These are phyloP conservation scores for Orchestes rusci DNA, from an alignment of 2,888 invertebrate species.

Conservation along the genomic window DNA sequence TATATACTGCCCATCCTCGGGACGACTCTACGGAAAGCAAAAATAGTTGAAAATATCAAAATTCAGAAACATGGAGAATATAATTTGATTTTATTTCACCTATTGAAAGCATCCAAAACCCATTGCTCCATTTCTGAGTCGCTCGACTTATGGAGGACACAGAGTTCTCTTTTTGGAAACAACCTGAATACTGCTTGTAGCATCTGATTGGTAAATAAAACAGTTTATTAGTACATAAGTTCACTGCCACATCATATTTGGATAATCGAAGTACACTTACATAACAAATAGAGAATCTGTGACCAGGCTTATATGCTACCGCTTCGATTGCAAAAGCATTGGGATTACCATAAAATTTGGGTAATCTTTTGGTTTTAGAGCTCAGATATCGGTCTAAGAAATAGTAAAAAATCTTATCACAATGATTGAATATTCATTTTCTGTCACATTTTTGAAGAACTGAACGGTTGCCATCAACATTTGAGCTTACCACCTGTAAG, in stretches of 20 bases:
- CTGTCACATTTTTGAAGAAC: no score
- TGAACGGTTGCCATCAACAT: no score
- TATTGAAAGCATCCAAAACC: slow-evolving; percentile 14
- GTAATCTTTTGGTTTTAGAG: slow-evolving; percentile 12
- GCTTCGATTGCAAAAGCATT: slow-evolving; percentile 60
- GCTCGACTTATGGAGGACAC: slow-evolving; percentile 51
- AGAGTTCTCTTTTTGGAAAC: slow-evolving; percentile 59
- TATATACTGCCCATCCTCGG: slow-evolving; percentile 39
- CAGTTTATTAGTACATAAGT: neutral
- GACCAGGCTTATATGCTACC: slow-evolving; percentile 49
- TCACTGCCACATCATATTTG: no score
- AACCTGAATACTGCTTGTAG: slow-evolving; percentile 60
- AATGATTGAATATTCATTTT: no score
- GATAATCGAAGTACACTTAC: neutral
- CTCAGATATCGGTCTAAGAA: no score
- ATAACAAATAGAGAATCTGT: slow-evolving; percentile 47
- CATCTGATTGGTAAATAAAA: slow-evolving; percentile 49
- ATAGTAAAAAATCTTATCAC: no score
- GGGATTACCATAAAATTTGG: slow-evolving; percentile 40
- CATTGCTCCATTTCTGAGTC: slow-evolving; percentile 15
- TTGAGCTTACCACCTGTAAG: no score
- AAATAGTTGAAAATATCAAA: no score
- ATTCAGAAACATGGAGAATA: no score
- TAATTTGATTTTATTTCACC: no score
- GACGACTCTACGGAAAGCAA: slow-evolving; percentile 35